These are phyloP conservation scores for Ceyx cyanopectus DNA, from an alignment of 2,113 vertebrate species.

Conservation along the genomic window DNA sequence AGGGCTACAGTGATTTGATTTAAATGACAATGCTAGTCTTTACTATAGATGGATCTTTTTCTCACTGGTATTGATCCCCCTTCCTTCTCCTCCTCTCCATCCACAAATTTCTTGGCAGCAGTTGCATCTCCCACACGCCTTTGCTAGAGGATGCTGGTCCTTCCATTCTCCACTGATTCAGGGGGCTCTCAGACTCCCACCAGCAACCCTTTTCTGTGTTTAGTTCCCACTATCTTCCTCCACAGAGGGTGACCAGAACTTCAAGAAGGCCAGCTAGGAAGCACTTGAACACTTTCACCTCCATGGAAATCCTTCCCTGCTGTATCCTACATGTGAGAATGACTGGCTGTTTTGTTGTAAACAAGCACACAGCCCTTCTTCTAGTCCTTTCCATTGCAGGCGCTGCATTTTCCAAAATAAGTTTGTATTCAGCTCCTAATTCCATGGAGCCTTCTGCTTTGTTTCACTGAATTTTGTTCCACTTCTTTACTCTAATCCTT, in stretches of 20 bases:
- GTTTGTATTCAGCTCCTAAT: background rate
- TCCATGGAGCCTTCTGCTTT: background rate
- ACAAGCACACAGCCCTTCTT: background rate
- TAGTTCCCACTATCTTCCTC: background rate
- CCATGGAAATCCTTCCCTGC: background rate
- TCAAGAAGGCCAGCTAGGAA: background rate
- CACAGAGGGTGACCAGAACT: background rate
- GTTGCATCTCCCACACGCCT: background rate
- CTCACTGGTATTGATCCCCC: background rate
- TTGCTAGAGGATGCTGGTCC: background rate
- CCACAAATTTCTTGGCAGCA: background rate
- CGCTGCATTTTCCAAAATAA: background rate
- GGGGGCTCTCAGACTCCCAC: background rate
- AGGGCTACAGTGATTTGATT: background rate
- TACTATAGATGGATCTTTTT: background rate
- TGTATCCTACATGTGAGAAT: background rate
- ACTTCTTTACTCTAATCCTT: slow-evolving; percentile 30
- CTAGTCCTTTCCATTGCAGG: background rate
- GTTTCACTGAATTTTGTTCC: slow-evolving; percentile 3
- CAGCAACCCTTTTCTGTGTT: background rate
- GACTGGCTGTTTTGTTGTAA: background rate
- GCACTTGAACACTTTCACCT: background rate
- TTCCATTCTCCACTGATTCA: background rate
- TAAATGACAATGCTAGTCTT: background rate
- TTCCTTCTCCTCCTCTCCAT: background rate